A percentile compares a stretch with the other conserved stretches of the same genome.
Evolutionary conservation across 2,113 vertebrate genomes (phyloP).

Genomic region (Thryonomys swinderianus): DNA sequence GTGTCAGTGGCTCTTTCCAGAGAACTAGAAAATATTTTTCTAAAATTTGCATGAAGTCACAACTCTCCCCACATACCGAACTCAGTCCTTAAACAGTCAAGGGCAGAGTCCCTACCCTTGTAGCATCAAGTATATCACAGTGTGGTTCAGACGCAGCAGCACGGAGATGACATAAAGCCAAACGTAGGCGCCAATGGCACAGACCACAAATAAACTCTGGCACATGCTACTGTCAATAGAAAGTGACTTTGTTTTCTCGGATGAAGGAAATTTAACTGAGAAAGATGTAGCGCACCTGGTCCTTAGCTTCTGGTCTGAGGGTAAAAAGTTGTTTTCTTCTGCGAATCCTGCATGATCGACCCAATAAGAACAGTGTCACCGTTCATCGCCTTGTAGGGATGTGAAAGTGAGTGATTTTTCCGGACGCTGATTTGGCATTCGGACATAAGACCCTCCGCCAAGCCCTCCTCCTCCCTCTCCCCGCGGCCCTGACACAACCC

Average conservation of each 20-base stretch:
- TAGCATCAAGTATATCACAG: background rate
- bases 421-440: too few relatives aligned
- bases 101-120: background rate
- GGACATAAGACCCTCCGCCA: too few relatives aligned
- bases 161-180: background rate
- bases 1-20: background rate
- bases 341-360: background rate
- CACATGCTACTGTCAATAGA: too few relatives aligned
- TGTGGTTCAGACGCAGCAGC: background rate
- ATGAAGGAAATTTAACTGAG: background rate
- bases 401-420: background rate
- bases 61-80: background rate
- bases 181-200: background rate
- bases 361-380: background rate
- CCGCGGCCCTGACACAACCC: background rate
- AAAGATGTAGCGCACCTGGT: background rate
- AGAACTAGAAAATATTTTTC: background rate
- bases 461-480: background rate
- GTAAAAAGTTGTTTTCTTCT: background rate
- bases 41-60: background rate
- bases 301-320: background rate
- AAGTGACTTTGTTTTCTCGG: background rate
- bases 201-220: background rate
- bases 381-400: background rate
- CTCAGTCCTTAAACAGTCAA: background rate